A percentile compares a stretch with the other conserved stretches of the same genome.
Conservation (phyloP, 2,888 invertebrate species). For the Coleophora deauratella region DNA sequence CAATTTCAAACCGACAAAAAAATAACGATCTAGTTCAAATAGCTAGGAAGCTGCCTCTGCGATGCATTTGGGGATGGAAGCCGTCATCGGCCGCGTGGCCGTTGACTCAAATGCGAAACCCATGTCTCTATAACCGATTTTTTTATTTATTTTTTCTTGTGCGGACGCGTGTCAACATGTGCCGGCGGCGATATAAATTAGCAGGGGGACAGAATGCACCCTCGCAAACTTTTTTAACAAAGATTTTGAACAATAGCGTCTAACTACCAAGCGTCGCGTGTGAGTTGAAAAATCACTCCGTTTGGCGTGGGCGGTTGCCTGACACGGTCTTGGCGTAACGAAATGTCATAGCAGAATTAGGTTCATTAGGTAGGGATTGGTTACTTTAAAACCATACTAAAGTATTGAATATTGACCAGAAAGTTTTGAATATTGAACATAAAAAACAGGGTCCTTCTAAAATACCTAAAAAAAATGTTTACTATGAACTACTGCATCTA, state of each 20-base stretch:
- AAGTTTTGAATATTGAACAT: no score
- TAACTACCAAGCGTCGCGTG: constrained; percentile 58
- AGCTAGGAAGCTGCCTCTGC: constrained; percentile 13
- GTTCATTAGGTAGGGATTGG: constrained; percentile 18
- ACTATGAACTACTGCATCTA: no score
- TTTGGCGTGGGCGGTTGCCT: constrained; percentile 25
- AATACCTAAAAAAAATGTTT: neutral
- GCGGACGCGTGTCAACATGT: constrained; percentile 68
- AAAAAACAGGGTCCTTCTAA: no score
- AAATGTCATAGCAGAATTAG: constrained; percentile 17
- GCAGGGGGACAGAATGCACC: constrained; percentile 62
- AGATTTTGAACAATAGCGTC: constrained; percentile 63
- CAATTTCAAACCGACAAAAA: constrained; percentile 48
- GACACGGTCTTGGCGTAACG: constrained; percentile 10
- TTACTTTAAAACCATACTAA: no score
- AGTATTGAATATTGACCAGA: no score
- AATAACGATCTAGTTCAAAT: constrained; percentile 36
- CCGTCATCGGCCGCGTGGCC: constrained; percentile 34
- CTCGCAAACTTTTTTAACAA: constrained; percentile 64
- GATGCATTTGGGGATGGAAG: constrained; percentile 22
- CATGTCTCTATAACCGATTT: constrained; percentile 54
- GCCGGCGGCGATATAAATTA: constrained; percentile 66
- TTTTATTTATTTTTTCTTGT: constrained; percentile 54
- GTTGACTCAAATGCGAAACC: constrained; percentile 55
- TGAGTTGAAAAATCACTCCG: constrained; percentile 64